Evolutionary conservation across 2,888 invertebrate genomes (phyloP).

Genomic region (Synergus japonicus): DNA sequence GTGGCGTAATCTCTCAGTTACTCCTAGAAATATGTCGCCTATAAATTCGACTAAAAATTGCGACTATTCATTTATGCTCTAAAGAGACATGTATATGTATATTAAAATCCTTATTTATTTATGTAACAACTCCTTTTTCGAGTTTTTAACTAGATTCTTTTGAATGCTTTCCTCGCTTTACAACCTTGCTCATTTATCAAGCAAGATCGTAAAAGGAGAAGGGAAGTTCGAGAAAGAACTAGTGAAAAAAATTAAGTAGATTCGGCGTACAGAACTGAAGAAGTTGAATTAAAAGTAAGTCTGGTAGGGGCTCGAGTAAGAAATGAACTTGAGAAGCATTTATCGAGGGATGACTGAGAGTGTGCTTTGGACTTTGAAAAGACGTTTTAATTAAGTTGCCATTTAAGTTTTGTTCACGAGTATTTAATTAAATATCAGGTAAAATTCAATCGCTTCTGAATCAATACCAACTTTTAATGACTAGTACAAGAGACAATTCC

Average conservation of each 20-base stretch:
- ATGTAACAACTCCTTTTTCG: background rate
- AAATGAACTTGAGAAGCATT: conserved; percentile 36
- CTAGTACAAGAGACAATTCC: background rate
- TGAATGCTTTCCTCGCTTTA: background rate
- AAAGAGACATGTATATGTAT: too few species aligned
- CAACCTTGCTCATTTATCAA: conserved; percentile 1
- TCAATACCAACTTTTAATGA: background rate
- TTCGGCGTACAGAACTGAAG: conserved; percentile 6
- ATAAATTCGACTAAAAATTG: too few species aligned
- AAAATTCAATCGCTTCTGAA: background rate
- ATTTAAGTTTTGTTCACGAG: conserved; percentile 17
- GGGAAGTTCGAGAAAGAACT: conserved; percentile 13
- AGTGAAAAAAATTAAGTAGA: conserved; percentile 14
- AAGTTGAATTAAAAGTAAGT: conserved; percentile 37
- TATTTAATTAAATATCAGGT: conserved; percentile 24
- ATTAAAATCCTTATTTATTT: background rate
- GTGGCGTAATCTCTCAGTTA: too few species aligned
- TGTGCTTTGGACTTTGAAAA: conserved; percentile 36
- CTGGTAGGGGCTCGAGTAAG: conserved; percentile 16
- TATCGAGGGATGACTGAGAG: conserved; percentile 33
- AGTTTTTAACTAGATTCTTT: background rate
- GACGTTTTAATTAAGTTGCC: conserved; percentile 38
- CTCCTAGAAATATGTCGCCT: too few species aligned
- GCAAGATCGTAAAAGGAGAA: background rate
- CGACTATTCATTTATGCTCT: too few species aligned